A percentile compares a stretch with the other conserved stretches of the same genome.
phyloP scores from a whole-genome alignment of 2,113 vertebrate genomes.

The Empidonax traillii region DNA sequence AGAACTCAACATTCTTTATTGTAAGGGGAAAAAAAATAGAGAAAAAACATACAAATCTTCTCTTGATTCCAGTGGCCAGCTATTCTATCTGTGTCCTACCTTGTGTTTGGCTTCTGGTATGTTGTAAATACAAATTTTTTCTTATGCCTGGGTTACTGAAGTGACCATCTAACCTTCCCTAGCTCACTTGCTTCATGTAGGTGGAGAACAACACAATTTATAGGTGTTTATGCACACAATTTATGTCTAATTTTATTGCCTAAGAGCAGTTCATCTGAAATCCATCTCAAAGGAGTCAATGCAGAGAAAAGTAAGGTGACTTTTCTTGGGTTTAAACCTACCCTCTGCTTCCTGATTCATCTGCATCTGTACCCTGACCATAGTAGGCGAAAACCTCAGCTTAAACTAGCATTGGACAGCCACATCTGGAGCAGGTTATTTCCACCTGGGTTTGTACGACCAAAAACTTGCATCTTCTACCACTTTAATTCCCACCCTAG shows the following conservation, averaged over 20 bases:
- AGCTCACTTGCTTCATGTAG: neutral
- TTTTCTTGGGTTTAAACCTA: neutral
- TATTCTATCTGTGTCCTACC: neutral
- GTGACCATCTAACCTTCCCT: neutral
- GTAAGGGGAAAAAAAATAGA: neutral
- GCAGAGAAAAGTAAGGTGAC: neutral
- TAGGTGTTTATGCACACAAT: neutral
- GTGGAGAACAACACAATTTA: accelerated
- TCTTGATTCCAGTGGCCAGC: neutral
- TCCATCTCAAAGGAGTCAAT: neutral
- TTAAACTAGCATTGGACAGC: neutral
- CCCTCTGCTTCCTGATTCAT: accelerated
- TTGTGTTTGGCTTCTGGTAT: neutral
- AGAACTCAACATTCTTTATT: neutral
- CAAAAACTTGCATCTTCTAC: neutral
- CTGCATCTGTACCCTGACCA: neutral
- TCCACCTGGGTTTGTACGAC: neutral
- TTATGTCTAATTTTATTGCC: neutral
- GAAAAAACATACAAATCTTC: neutral
- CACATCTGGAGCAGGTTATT: neutral
- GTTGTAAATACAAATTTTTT: neutral
- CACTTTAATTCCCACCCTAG: neutral
- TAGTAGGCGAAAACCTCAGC: neutral
- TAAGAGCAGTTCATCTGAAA: neutral
- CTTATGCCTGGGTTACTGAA: neutral